These are phyloP conservation scores for Semibalanus balanoides DNA, from an alignment of 1,140 invertebrate species.

Conservation along the genomic window DNA sequence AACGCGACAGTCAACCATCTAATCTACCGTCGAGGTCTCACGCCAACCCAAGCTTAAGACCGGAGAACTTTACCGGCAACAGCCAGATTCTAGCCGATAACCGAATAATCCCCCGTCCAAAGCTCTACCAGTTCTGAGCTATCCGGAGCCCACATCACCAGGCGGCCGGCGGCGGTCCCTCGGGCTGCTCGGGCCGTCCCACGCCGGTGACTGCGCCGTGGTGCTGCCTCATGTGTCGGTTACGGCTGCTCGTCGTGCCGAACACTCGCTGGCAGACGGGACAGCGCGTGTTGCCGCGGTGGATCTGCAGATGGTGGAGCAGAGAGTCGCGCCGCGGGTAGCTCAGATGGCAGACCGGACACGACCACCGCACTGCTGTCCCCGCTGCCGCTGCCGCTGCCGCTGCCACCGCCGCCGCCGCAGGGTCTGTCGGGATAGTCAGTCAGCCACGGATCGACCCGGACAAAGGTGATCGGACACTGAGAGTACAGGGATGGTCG, in stretches of 20 bases:
- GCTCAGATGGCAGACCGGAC: neutral
- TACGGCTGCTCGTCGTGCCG: neutral
- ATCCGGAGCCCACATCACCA: neutral
- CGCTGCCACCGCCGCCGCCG: neutral
- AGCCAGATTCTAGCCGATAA: too few species aligned
- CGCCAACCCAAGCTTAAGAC: too few species aligned
- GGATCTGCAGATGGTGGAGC: neutral
- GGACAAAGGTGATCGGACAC: too few species aligned
- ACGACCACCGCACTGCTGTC: neutral
- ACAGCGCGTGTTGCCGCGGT: neutral
- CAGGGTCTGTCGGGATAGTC: neutral
- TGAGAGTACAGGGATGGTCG: too few species aligned
- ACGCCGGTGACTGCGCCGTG: neutral
- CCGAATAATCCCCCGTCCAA: too few species aligned
- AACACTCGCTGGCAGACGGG: neutral
- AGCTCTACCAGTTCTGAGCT: neutral
- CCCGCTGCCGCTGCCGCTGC: too few species aligned
- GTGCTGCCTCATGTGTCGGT: neutral
- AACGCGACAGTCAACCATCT: too few species aligned
- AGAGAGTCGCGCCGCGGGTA: neutral
- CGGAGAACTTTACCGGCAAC: too few species aligned
- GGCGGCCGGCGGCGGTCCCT: neutral
- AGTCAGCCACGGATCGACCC: too few species aligned
- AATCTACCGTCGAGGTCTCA: too few species aligned
- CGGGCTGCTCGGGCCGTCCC: too few species aligned